Evolutionary conservation across 2,797 vertebrate genomes (phyloP), one percentile per base, ranked within the genome.

Genomic region (Peromyscus eremicus): DNA sequence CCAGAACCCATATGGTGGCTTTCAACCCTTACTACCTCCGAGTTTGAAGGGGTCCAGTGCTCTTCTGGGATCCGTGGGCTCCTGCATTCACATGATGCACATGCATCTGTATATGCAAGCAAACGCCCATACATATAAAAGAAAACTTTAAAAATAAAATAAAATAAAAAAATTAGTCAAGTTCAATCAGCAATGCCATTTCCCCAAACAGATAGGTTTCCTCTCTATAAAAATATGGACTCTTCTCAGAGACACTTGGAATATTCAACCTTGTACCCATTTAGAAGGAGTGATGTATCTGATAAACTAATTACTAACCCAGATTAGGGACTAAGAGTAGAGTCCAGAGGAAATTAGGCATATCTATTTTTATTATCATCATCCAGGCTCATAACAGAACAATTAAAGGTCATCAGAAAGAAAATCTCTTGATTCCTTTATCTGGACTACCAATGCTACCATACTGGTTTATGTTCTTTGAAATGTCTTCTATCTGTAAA

Each of bases 351-450:
- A 93, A 97, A 83, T 29, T 64, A 89, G 77, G 57, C 34, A 37
- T 75, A 81, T 23, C 66, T 85, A 4, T 93, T 60, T 84, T 92
- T 76, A 10, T 94, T 89, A 52, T 79, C 57, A 94, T 88, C 52
- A 82, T 80, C 37, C 19, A 70, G 43, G 75, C 5, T 86, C 43
- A 49, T 89, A 89, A 79, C 17, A 46, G n/a, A 92, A 84, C 6
- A 93, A 89, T 88, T 64, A 89, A 75, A 92, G 94, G 49, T 90
- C 90, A 85, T 86, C 7, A 55, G 23, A 68, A 77, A 60, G 57
- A 94, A 79, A 86, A 12, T 81, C 40, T 64, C 70, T 57, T 81
- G 27, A 94, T 62, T 87, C 14, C 55, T 37, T 84, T 81, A 37
- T 84, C n/a, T 93, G 89, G 93, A 80, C 76, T 87, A 94, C 19